Base-by-base conservation (phyloP, 2,888 invertebrate genomes). In the Apamea crenata region DNA sequence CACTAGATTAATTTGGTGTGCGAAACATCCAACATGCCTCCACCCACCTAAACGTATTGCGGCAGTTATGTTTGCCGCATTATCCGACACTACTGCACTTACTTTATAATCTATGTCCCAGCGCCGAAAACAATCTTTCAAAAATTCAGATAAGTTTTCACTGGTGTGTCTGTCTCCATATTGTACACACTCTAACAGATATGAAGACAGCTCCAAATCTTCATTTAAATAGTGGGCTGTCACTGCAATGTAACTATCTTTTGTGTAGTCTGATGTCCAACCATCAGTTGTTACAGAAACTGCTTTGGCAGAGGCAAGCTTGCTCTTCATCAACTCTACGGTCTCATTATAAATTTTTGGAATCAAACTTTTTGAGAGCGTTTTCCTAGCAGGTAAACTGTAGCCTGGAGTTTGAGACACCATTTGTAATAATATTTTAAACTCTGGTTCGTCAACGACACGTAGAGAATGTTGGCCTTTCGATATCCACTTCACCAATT, bases 191-290 rank as follows among this genome's bases (percentile, higher is more conserved):
- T 69, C 69, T 68, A 74, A 69, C 16, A 74, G 44, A 71, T 81
- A 74, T 44, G 81, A 73, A 69, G 67, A 78, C 66, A 81, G 73
- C 47, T 78, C 69, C 74, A 74, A 71, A 50, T 70, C 74, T 74
- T 74, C 74, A 78, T 67, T 78, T 63, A 92, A 80, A 82, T 87
- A 92, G 84, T 92, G 90, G 36, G 83, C 88, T 67, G 91, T 92
- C 40, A 92, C 86, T 53, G 88, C 89, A 67, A 91, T 88, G 82
- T 85, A 92, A 82, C 88, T 88, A 61, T 92, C 90, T 69, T 86
- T 90, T 74, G 79, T 79, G 78, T 85, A 90, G 44, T 80, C 75
- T 72, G 92, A 93, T 44, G 91, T 92, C 91, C 91, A 92, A 29
- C 82, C 83, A 85, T 92, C 92, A 44, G 91, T 92, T 68, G 90